Percentiles rank a stretch among this genome's conserved stretches.
Conservation (phyloP, 2,113 vertebrate species). For the Piprites chloris region DNA sequence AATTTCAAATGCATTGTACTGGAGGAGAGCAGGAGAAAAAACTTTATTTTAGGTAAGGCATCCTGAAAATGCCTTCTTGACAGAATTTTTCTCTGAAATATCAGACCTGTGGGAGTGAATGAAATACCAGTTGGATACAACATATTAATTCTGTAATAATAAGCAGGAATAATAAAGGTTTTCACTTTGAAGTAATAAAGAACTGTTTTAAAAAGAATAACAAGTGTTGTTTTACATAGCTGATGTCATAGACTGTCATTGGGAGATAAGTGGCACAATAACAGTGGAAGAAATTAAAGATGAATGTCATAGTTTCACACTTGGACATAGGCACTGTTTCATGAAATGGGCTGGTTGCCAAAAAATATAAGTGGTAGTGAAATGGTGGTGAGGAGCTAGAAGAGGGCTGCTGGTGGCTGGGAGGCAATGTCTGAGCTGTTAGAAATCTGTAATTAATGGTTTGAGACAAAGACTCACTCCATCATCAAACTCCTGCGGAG, state of each 20-base stretch:
- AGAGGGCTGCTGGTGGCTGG: neutral
- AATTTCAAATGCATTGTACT: neutral
- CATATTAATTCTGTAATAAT: neutral
- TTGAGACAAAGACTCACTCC: neutral
- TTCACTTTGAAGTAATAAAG: neutral
- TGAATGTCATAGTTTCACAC: neutral
- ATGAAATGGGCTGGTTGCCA: neutral
- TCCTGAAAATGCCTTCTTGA: neutral
- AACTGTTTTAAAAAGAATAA: neutral
- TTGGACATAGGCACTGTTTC: neutral
- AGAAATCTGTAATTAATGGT: neutral
- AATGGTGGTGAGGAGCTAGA: neutral
- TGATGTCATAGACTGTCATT: neutral
- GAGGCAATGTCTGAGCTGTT: neutral
- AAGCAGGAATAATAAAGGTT: neutral
- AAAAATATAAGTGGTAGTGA: neutral
- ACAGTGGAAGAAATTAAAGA: neutral
- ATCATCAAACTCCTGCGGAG: neutral
- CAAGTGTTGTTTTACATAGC: neutral
- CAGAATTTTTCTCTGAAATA: neutral
- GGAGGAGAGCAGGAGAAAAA: neutral
- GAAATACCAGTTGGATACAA: neutral
- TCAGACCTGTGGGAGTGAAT: neutral
- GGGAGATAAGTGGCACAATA: neutral
- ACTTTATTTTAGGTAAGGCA: neutral